A percentile compares a stretch with the other conserved stretches of the same genome.
phyloP scores from a whole-genome alignment of 1,140 invertebrate genomes.

The Drosophila santomea region DNA sequence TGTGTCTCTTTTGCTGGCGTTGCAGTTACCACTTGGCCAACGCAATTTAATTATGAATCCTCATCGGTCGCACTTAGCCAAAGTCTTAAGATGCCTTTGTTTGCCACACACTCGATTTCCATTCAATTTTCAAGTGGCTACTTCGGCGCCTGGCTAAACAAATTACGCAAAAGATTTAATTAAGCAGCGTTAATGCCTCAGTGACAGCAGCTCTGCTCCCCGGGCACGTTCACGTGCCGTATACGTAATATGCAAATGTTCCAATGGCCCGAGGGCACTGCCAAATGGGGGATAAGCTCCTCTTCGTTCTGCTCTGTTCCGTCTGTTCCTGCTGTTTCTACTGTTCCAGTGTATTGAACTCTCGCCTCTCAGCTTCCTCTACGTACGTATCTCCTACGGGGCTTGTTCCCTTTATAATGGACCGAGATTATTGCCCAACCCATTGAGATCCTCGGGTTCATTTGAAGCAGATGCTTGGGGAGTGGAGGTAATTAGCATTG shows the following conservation, averaged over 20 bases:
- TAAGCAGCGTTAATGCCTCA: slow-evolving; percentile 64
- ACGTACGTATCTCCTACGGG: not conserved
- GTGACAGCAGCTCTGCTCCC: slow-evolving; percentile 47
- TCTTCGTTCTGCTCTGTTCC: not conserved
- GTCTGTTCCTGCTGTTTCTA: not conserved
- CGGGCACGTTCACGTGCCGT: slow-evolving; percentile 68
- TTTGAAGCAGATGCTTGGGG: not conserved
- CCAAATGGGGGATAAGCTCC: slow-evolving; percentile 7
- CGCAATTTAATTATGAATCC: slow-evolving; percentile 67
- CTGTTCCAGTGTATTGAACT: slow-evolving; percentile 28
- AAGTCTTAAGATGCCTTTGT: slow-evolving; percentile 63
- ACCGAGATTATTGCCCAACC: slow-evolving; percentile 30
- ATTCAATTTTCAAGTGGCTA: slow-evolving; percentile 75
- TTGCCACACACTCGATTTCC: slow-evolving; percentile 20
- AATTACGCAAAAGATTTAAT: slow-evolving; percentile 82
- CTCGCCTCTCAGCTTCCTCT: not conserved
- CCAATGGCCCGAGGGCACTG: slow-evolving; percentile 27
- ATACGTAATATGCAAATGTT: slow-evolving; percentile 79
- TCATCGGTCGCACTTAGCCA: slow-evolving; percentile 61
- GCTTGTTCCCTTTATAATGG: slow-evolving; percentile 40
- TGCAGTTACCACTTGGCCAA: slow-evolving; percentile 63
- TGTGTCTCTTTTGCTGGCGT: slow-evolving; percentile 43
- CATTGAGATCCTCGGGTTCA: not conserved
- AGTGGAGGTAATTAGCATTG: slow-evolving; percentile 59
- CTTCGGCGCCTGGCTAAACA: slow-evolving; percentile 71